Evolutionary conservation across 1,140 invertebrate species (phyloP), one percentile per base, ranked within the genome.

Genomic region (Drosophila novamexicana): DNA sequence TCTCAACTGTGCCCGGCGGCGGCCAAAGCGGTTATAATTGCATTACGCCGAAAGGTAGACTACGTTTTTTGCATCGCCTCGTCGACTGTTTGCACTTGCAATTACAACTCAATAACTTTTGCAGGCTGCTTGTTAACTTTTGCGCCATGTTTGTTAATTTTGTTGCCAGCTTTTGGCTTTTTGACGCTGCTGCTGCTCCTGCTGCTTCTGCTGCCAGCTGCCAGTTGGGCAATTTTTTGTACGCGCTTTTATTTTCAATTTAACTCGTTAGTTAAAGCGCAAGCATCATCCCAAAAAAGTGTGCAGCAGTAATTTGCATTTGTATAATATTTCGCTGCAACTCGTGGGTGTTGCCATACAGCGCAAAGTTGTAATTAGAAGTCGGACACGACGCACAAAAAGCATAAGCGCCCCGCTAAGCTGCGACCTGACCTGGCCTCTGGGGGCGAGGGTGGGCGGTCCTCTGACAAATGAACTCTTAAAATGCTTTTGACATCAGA

Each of bases 91-190:
- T 79, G 81, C 69, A 53, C 68, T 84, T 52, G 82, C 81, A 85
- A 85, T 85, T 85, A 78, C 81, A 85, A 85, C 81, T 85, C 81
- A 85, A 85, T 85, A 85, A 84, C 81, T 84, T 84, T 77, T 42
- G 57, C 74, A 57, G 54, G 57, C 44, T 50, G 62, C 42, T 65
- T 62, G 73, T 72, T 50, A 83, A 83, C 68, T 84, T 77, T 82
- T 77, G 57, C 73, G 58, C 65, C 63, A 65, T 77, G 79, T 77
- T 81, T 81, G 71, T 77, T 66, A 57, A 70, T 67, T 56, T 71
- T 44, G 34, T 42, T 63, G 59, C 45, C 53, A 44, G 49, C 61
- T 71, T 71, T 64, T 57, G 53, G 44, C 36, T 40, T 36, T 47
- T 45, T 56, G 40, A 32, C 12, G 16, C 42, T 32, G 34, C 50